Evolutionary conservation across 1,140 invertebrate genomes (phyloP), one percentile per base, ranked within the genome.

Genomic region (Oncopeltus fasciatus): DNA sequence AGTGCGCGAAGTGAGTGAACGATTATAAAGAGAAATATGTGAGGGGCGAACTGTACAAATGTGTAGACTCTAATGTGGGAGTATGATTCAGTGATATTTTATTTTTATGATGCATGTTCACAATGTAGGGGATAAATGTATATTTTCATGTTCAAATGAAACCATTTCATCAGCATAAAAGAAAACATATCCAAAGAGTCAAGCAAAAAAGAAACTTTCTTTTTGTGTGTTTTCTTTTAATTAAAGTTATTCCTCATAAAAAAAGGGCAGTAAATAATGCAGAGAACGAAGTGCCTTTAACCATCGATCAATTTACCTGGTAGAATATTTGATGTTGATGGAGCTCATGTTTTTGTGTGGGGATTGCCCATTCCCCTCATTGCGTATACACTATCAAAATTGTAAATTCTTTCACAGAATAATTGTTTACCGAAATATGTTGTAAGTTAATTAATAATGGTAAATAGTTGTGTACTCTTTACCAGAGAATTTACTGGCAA

Each of bases 241-340:
- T 46, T 46, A 20, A 20, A 20, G 44, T 46, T 20, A 24, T 49
- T 53, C 49, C 49, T 24, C 18, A 24, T 14, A 14, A 38, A 38
- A 8, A 20, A 24, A 9, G 49, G 49, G 49, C 20, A 53, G 21
- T 24, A 24, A 14, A 53, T 18, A 24, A 53, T 53, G 18, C 16
- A 24, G 14, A 53, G 49, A 53, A 53, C 24, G 49, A 53, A 53
- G 49, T 53, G 49, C 49, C 49, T 53, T 53, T 53, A 53, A 53
- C 18, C 49, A 38, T 38, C 31, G 31, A 38, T 38, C 31, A 38
- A 38, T 38, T 38, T 53, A 53, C 26, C 49, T 24, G 16, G 20
- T 53, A 53, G n/a, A n/a, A 38, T 8, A 38, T 38, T 38, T 38
- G 31, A 38, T 38, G 31, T 8, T 8, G 31, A 38, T 38, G 31